Conservation (phyloP, 2,888 invertebrate genomes). For the Clistopyga incitator region DNA sequence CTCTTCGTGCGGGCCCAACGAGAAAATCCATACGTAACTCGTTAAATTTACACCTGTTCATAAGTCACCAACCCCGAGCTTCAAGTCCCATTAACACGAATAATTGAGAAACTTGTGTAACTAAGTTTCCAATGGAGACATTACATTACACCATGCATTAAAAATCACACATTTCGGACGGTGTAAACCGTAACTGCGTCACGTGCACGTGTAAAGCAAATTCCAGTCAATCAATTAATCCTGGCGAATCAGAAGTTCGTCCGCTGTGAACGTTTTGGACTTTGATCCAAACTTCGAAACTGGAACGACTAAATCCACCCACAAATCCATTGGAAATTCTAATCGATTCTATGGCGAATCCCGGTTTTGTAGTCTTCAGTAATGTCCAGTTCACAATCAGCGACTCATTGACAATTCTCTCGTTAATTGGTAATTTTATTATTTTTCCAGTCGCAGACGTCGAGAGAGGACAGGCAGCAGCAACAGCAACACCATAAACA, state of each 20-base stretch:
- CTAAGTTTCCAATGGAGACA: neutral
- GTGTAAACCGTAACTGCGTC: neutral
- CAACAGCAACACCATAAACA: conserved; percentile 59
- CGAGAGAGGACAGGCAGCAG: conserved; percentile 80
- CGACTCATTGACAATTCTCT: neutral
- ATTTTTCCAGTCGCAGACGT: conserved; percentile 77
- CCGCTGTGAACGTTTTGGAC: too few relatives aligned
- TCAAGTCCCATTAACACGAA: neutral
- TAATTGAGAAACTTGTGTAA: neutral
- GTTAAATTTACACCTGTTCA: conserved; percentile 43
- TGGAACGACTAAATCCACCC: too few relatives aligned
- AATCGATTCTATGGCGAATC: too few relatives aligned
- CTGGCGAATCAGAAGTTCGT: too few relatives aligned
- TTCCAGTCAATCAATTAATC: too few relatives aligned
- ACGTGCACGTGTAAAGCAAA: neutral
- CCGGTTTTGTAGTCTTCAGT: too few relatives aligned
- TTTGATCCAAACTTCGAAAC: too few relatives aligned
- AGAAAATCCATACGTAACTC: conserved; percentile 60
- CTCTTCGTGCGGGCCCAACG: conserved; percentile 44
- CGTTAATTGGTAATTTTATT: conserved; percentile 28
- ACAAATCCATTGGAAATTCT: too few relatives aligned
- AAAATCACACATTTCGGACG: neutral
- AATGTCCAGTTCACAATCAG: neutral
- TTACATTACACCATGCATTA: neutral
- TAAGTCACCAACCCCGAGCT: neutral